A percentile compares a stretch with the other conserved stretches of the same genome.
Conservation (phyloP, 2,888 invertebrate species). For the Drosophila atripex region DNA sequence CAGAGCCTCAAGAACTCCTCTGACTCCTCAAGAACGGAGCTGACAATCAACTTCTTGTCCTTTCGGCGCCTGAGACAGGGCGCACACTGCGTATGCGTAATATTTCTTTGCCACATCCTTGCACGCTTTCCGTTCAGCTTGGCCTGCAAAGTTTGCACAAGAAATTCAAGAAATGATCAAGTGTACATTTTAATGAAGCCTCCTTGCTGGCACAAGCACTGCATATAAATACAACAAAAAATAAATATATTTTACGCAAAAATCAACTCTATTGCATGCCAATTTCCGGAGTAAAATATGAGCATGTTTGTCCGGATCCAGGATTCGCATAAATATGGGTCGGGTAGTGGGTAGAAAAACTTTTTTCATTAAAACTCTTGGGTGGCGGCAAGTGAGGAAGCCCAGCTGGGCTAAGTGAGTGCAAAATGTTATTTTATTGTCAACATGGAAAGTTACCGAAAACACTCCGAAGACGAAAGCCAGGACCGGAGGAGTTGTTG, state of each 20-base stretch:
- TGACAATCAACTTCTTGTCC: constrained; percentile 52
- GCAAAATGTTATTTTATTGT: constrained; percentile 80
- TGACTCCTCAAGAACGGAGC: constrained; percentile 5
- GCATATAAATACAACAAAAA: constrained; percentile 16
- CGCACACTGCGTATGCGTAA: constrained; percentile 74
- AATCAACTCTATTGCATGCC: constrained; percentile 60
- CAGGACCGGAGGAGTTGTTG: constrained; percentile 17
- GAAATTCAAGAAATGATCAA: constrained; percentile 76
- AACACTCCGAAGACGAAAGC: constrained; percentile 34
- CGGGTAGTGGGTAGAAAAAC: constrained; percentile 52
- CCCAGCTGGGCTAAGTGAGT: constrained; percentile 77
- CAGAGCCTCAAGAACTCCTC: constrained; percentile 35
- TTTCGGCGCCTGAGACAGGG: constrained; percentile 11
- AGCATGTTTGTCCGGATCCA: constrained; percentile 13
- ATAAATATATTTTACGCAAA: constrained; percentile 33
- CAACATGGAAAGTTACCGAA: constrained; percentile 63
- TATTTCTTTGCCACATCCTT: constrained; percentile 50
- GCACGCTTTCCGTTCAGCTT: constrained; percentile 27
- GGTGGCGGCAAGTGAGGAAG: constrained; percentile 22
- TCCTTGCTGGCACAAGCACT: constrained; percentile 11
- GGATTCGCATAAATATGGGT: constrained; percentile 19
- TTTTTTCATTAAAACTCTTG: constrained; percentile 77
- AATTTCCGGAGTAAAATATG: constrained; percentile 52
- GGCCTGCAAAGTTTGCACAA: constrained; percentile 61
- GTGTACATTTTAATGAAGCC: constrained; percentile 75